Evolutionary conservation across 2,113 vertebrate genomes (phyloP), one percentile per base, ranked within the genome.

Genomic region (Proteles cristata): DNA sequence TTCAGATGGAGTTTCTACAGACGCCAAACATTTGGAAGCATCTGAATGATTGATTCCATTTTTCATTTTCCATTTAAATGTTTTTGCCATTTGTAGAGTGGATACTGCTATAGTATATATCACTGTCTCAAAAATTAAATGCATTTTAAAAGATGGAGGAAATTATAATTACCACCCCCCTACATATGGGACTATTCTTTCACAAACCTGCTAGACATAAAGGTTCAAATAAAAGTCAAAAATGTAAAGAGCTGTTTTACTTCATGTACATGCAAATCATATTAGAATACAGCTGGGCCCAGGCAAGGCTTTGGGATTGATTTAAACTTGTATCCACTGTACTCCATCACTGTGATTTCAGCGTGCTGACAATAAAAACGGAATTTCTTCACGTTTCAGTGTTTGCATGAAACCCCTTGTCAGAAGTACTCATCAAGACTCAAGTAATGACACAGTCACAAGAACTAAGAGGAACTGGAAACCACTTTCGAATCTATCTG

Each of bases 191-290:
- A 55, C 65, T 48, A 16, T 73, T 58, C 63, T 58, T 89, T 80
- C 80, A 80, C 83, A 94, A 76, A 84, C 48, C 23, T 89, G 61
- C 43, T 77, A 88, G 85, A 95, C 68, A 43, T 12, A 39, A 93
- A 65, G 55, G 85, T 96, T 96, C 58, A 91, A 91, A 69, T 71
- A 85, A 94, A 88, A 95, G 93, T 96, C 79, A 96, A 61, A 85
- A 61, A 21, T 39, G 43, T 16, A 50, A 88, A 68, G 65, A 53
- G 25, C 7, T 77, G 11, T 69, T 96, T 94, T 73, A 43, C 79
- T 69, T 63, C 87, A 33, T 74, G 48, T 12, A 65, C 71, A 31
- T 58, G 55, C 9, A 89, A 79, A 68, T 88, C 17, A 80, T 26
- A 66, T 10, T 23, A 68, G 69, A 45, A 31, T 16, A n/a, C 55